Evolutionary conservation across 2,888 invertebrate species (phyloP), one percentile per base, ranked within the genome.

Genomic region (Torymus aiolomorphi): DNA sequence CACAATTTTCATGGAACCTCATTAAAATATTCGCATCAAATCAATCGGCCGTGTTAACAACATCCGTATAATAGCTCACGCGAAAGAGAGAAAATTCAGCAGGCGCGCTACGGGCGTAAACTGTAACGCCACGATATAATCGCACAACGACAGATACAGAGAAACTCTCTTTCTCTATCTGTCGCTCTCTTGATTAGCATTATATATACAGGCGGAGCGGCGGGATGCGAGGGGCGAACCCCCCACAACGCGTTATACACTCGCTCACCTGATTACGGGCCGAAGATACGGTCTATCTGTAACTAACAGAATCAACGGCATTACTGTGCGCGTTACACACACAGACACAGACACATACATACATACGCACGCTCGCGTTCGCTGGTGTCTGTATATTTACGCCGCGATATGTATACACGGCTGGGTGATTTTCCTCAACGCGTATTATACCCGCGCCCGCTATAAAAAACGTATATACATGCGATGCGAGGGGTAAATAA

Each of bases 391-490:
- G 24, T 24, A 24, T 3, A 24, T 3, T 24, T 24, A 24, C 24
- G 24, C 24, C 24, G 24, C 24, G 24, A 24, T 14, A 11, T 16
- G 16, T n/a, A 42, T 31, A 54, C 20, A 24, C 16, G 59, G 3
- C 18, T 59, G 24, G 18, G 76, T 61, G 69, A 76, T 76, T 76
- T 67, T 69, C 76, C 76, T 76, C 62, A 24, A 11, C 51, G 13
- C 51, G 31, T 16, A 10, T 72, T 14, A 24, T 10, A n/a, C 13
- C 16, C 20, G 14, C 12, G 49, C 8, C 16, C 1, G 14, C 52
- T 31, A 52, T 42, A 61, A 72, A 42, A 24, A 11, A 52, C 3
- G 3, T 24, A 24, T 3, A 24, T 24, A 16, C 13, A 24, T 18
- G 4, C 11, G 31, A 2, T n/a, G 67, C 18, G 10, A 2, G 61